Evolutionary conservation across 2,113 vertebrate species (phyloP).

Genomic region (Merops nubicus): DNA sequence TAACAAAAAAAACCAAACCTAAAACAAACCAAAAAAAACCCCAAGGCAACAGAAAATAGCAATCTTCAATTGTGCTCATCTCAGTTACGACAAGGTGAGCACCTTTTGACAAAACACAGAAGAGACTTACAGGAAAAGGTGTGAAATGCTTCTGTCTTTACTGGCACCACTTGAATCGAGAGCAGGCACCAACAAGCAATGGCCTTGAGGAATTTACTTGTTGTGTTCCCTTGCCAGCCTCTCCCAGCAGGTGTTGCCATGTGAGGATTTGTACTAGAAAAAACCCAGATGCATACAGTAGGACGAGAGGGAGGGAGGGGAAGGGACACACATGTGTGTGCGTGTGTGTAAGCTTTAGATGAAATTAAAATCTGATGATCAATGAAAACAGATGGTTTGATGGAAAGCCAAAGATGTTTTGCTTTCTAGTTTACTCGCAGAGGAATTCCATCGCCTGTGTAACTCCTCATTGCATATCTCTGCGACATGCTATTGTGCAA

Average conservation of each 20-base stretch:
- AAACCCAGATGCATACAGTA: background rate
- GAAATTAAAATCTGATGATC: constrained; percentile 16
- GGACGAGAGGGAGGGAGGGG: background rate
- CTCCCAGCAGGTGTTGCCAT: constrained; percentile 60
- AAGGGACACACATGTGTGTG: background rate
- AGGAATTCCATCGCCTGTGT: background rate
- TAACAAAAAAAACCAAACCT: background rate
- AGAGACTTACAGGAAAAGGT: constrained; percentile 70
- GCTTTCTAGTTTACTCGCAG: background rate
- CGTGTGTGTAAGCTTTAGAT: background rate
- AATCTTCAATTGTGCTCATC: background rate
- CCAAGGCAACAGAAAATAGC: background rate
- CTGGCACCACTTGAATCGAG: constrained; percentile 74
- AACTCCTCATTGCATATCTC: background rate
- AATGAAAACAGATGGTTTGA: constrained; percentile 31
- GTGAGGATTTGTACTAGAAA: constrained; percentile 31
- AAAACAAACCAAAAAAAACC: fast-evolving
- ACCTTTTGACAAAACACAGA: constrained; percentile 28
- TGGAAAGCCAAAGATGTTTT: constrained; percentile 9
- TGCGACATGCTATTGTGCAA: background rate
- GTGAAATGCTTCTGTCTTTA: constrained; percentile 54
- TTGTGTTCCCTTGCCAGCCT: constrained; percentile 64
- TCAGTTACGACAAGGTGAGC: constrained; percentile 7
- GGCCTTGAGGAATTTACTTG: constrained; percentile 65
- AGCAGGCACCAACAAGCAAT: constrained; percentile 74